Evolutionary conservation across 2,797 vertebrate genomes (phyloP), one percentile per base, ranked within the genome.

Genomic region (Gadopsis bispinosus): DNA sequence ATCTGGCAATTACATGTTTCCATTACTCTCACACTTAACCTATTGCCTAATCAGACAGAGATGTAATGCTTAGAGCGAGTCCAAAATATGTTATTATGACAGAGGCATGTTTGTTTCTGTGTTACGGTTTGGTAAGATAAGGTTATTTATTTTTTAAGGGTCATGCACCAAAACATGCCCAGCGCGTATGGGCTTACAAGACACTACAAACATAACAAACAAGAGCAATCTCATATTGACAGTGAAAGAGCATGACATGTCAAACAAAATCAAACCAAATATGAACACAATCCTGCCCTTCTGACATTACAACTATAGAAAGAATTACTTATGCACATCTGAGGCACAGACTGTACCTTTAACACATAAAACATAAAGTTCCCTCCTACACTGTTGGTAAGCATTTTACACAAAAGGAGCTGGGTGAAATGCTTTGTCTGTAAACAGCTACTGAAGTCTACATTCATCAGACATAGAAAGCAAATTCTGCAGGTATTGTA

Each of bases 31-130:
- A 74, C 77, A 73, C 71, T 31, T 37, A 71, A 71, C 33, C 65
- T 69, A 47, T 68, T 37, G 29, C 22, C 56, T 69, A 79, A 88
- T 91, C 85, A 89, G 86, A 90, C 87, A 83, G 69, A 89, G 73
- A 78, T 84, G 82, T 67, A 79, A 67, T 79, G 79, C 81, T 88
- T 73, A 84, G 72, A 87, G 62, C 22, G 29, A 77, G 79, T 79
- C 77, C 65, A 84, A 75, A 88, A 84, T 76, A 69, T 4, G 79
- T 22, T 41, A 61, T 69, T 79, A 79, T 77, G 64, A 88, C 59
- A 73, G 59, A 75, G 56, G 20, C 26, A 19, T 41, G 50, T 69
- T 66, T 70, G 66, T 63, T 60, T 63, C 73, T 76, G 73, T 69
- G 59, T 39, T 56, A 35, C 29, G 22, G 17, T 60, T 45, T 54